Percentiles rank a stretch among this genome's conserved stretches.
phyloP scores from a whole-genome alignment of 2,888 invertebrate species.

The Idaea biselata region DNA sequence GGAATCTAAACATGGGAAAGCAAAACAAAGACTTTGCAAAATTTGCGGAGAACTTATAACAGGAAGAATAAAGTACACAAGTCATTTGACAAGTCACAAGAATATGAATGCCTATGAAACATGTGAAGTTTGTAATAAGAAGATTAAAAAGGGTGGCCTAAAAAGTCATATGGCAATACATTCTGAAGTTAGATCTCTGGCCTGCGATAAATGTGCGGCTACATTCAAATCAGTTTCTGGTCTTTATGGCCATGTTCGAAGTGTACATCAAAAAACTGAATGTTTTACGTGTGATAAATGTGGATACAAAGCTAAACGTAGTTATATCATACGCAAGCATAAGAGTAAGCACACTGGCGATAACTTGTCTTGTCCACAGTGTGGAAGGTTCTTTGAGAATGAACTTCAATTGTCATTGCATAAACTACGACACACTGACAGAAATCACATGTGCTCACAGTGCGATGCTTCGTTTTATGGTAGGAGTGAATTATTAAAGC shows the following conservation, averaged over 20 bases:
- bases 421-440: conserved; percentile 52
- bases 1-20: conserved; percentile 48
- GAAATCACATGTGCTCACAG: conserved; percentile 37
- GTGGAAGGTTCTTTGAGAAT: conserved; percentile 55
- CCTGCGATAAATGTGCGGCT: conserved; percentile 61
- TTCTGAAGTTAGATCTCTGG: conserved; percentile 45
- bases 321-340: conserved; percentile 43
- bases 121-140: conserved; percentile 50
- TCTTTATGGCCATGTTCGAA: conserved; percentile 52
- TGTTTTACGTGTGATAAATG: conserved; percentile 52
- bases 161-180: conserved; percentile 56
- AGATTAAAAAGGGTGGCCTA: conserved; percentile 38
- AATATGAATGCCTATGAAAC: conserved; percentile 20
- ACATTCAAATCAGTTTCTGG: conserved; percentile 56
- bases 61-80: conserved; percentile 48
- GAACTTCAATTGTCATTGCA: conserved; percentile 47
- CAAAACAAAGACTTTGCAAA: conserved; percentile 52
- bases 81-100: conserved; percentile 50
- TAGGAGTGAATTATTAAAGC: neutral
- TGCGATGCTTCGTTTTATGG: neutral
- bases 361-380: conserved; percentile 52
- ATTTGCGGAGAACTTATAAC: conserved; percentile 57
- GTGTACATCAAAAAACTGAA: conserved; percentile 43
- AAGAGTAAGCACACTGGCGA: conserved; percentile 43
- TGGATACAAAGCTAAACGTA: conserved; percentile 41